A percentile compares a stretch with the other conserved stretches of the same genome.
phyloP scores from a whole-genome alignment of 2,113 vertebrate species.

The Lepus americanus region DNA sequence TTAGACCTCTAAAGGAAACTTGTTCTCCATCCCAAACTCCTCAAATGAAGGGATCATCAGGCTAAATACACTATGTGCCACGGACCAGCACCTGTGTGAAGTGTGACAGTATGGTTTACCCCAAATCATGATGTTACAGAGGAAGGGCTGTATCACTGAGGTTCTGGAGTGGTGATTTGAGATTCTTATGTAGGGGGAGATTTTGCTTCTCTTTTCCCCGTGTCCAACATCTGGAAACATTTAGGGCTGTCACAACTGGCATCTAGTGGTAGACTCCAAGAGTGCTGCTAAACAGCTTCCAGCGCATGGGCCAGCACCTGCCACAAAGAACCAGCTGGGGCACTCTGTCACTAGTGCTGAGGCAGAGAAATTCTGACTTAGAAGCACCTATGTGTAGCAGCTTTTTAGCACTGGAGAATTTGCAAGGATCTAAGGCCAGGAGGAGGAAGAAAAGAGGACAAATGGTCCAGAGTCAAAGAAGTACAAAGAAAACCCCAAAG shows the following conservation, averaged over 20 bases:
- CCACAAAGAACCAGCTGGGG: not conserved
- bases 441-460: not conserved
- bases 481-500: not conserved
- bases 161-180: not conserved
- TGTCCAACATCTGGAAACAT: constrained; percentile 44
- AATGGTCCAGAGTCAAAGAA: not conserved
- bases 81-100: not conserved
- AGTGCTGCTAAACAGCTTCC: not conserved
- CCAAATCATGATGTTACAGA: not conserved
- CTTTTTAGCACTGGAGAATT: not conserved
- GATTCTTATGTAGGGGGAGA: not conserved
- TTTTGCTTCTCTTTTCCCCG: not conserved
- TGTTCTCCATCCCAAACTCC: constrained; percentile 34
- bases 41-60: constrained; percentile 48
- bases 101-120: not conserved
- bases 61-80: not conserved
- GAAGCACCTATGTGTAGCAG: not conserved
- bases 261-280: constrained; percentile 19
- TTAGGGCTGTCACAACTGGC: constrained; percentile 17
- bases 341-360: not conserved
- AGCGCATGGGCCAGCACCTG: not conserved
- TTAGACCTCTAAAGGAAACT: constrained; percentile 54
- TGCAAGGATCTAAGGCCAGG: not conserved
- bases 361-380: not conserved
- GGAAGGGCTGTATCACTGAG: not conserved